Conservation (phyloP, 2,888 invertebrate species). For the Lordiphosa andalusiaca region DNA sequence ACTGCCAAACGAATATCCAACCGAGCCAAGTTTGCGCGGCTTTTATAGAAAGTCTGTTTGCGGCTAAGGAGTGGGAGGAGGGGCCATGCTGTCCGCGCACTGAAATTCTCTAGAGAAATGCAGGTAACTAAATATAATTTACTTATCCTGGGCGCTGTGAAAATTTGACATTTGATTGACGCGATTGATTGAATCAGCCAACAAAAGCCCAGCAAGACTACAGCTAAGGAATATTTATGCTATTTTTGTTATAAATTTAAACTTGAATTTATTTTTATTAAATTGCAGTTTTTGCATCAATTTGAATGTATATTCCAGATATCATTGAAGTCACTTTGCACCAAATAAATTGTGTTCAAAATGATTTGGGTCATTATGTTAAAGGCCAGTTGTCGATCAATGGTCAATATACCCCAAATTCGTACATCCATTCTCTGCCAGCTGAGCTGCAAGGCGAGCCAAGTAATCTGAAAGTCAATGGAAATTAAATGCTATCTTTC, state of each 20-base stretch:
- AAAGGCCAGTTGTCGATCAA: too few relatives aligned
- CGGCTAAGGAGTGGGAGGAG: too few relatives aligned
- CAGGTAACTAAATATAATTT: conserved; percentile 11
- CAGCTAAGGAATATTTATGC: neutral
- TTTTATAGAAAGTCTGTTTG: conserved; percentile 24
- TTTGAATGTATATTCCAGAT: too few relatives aligned
- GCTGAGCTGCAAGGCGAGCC: too few relatives aligned
- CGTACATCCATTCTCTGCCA: too few relatives aligned
- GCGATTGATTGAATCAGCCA: conserved; percentile 29
- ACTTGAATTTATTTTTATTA: neutral
- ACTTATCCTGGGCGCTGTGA: conserved; percentile 16
- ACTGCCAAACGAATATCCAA: conserved; percentile 9
- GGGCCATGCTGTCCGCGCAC: neutral
- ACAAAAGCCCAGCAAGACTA: neutral
- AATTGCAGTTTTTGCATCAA: too few relatives aligned
- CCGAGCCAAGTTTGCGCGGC: neutral
- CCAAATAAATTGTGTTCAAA: too few relatives aligned
- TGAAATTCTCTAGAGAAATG: neutral
- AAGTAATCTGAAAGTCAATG: too few relatives aligned
- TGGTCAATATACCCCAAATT: too few relatives aligned
- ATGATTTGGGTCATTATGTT: too few relatives aligned
- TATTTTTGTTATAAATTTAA: neutral
- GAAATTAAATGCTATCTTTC: too few relatives aligned
- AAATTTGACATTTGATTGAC: conserved; percentile 35
- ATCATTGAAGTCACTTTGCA: too few relatives aligned